Percentiles rank a stretch among this genome's conserved stretches.
Conservation (phyloP, 2,888 invertebrate species). For the Marronus borbonicus region DNA sequence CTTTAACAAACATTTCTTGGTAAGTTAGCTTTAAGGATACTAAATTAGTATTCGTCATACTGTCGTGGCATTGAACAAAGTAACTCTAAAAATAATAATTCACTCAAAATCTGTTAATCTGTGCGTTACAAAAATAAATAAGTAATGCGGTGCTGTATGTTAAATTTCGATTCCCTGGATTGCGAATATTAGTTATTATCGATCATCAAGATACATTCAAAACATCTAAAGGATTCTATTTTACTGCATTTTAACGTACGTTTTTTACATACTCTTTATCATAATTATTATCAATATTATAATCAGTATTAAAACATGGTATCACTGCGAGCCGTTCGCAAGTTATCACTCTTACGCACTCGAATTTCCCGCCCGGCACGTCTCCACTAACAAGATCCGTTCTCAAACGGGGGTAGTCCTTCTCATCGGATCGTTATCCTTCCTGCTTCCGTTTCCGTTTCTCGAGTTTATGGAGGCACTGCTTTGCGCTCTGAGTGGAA, state of each 20-base stretch:
- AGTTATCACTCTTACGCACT: background rate
- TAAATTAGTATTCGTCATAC: too few species aligned
- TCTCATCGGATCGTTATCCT: conserved; percentile 73
- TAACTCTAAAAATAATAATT: too few species aligned
- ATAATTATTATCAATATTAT: conserved; percentile 40
- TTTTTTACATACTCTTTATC: conserved; percentile 20
- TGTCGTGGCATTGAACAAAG: too few species aligned
- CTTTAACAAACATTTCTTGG: too few species aligned
- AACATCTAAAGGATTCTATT: conserved; percentile 33
- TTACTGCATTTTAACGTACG: conserved; percentile 15
- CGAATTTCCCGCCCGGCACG: background rate
- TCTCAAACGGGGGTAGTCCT: conserved; percentile 75
- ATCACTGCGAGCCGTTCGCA: conserved; percentile 5
- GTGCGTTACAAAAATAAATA: too few species aligned
- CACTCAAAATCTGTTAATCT: too few species aligned
- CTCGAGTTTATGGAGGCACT: conserved; percentile 65
- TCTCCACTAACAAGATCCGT: conserved; percentile 1
- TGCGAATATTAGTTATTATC: background rate
- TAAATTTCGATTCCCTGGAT: too few species aligned
- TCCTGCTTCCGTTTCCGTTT: conserved; percentile 64
- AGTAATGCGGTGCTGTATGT: too few species aligned
- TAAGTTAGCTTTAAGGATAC: too few species aligned
- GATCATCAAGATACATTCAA: conserved; percentile 36
- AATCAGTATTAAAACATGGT: conserved; percentile 25
- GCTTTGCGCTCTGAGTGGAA: conserved; percentile 68